Conservation (phyloP, 2,113 vertebrate species). For the Malurus cyaneus region DNA sequence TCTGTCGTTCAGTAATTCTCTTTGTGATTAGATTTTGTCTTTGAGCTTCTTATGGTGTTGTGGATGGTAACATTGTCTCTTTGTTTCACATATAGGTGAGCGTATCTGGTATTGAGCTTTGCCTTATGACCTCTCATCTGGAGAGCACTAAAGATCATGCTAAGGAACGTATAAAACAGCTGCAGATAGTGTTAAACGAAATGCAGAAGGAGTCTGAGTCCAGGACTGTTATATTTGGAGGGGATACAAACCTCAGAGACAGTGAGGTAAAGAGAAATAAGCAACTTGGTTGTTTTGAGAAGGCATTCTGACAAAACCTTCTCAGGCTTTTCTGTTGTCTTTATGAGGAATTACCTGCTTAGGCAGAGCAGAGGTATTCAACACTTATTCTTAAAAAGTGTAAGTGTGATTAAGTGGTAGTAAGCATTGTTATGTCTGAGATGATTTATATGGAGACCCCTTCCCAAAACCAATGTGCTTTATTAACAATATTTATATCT, state of each 20-base stretch:
- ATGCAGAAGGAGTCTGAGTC: constrained; percentile 79
- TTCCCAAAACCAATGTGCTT: not conserved
- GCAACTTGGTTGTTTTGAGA: not conserved
- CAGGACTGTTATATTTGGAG: constrained; percentile 88
- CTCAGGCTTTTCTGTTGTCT: not conserved
- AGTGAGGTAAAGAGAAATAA: constrained; percentile 77
- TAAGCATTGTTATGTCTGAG: not conserved
- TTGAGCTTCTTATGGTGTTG: fast-evolving
- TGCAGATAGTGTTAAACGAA: constrained; percentile 76
- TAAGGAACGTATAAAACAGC: constrained; percentile 83
- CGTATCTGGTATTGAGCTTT: constrained; percentile 81
- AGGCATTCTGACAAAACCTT: not conserved
- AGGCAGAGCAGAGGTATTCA: not conserved
- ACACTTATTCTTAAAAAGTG: not conserved
- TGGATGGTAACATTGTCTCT: not conserved
- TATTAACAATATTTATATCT: not conserved
- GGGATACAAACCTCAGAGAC: constrained; percentile 94
- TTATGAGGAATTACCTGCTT: not conserved
- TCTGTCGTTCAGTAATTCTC: not conserved
- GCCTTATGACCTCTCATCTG: constrained; percentile 93
- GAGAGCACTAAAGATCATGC: constrained; percentile 90
- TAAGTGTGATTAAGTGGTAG: not conserved
- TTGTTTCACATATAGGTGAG: constrained; percentile 73
- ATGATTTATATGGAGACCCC: not conserved
- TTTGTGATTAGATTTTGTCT: not conserved